Conservation (phyloP, 2,888 invertebrate species). For the Leucophenga maculata region DNA sequence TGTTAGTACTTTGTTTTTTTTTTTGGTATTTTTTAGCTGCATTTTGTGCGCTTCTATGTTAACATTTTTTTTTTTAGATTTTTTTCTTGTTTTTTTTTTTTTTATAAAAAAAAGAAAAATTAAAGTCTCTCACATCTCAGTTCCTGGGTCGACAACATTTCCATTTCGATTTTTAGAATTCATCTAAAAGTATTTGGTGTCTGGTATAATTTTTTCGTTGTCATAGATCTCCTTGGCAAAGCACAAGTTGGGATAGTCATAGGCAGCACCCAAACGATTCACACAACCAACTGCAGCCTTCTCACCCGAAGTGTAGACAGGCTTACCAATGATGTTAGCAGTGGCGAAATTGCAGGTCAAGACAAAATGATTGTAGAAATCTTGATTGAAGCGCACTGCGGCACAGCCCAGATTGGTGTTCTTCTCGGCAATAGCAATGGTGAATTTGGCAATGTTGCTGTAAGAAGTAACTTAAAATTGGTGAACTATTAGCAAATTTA, state of each 20-base stretch:
- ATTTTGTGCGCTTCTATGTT: no score
- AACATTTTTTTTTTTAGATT: no score
- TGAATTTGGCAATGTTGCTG: constrained; percentile 48
- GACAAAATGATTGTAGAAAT: constrained; percentile 46
- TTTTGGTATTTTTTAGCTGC: no score
- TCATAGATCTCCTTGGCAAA: constrained; percentile 53
- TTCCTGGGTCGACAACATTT: no score
- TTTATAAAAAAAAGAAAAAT: no score
- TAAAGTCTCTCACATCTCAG: no score
- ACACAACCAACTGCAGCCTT: constrained; percentile 46
- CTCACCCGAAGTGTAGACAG: constrained; percentile 49
- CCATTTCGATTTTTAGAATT: not conserved
- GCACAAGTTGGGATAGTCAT: constrained; percentile 50
- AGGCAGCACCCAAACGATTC: constrained; percentile 51
- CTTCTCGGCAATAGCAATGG: constrained; percentile 48
- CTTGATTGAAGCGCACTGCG: constrained; percentile 43
- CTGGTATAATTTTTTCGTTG: constrained; percentile 43
- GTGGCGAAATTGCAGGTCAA: constrained; percentile 54
- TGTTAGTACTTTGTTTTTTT: no score
- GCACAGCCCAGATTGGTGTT: constrained; percentile 52
- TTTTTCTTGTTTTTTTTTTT: no score
- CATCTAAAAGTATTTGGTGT: constrained; percentile 15
- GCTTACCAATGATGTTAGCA: constrained; percentile 45
- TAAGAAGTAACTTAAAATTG: not conserved
- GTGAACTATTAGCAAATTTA: not conserved